Evolutionary conservation across 2,888 invertebrate species (phyloP), one percentile per base, ranked within the genome.

Genomic region (Agapostemon virescens): DNA sequence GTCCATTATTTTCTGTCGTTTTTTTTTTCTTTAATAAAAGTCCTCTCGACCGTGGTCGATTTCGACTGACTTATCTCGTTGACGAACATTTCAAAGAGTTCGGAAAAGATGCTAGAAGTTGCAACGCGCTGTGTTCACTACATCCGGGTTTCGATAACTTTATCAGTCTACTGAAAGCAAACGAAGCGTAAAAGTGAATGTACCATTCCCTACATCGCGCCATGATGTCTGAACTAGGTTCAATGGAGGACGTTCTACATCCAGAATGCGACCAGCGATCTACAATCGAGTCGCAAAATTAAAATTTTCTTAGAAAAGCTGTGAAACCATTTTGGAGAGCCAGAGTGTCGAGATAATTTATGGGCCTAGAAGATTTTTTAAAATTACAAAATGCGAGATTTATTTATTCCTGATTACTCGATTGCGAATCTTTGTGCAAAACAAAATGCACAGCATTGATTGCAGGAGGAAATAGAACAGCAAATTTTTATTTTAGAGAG

Each of bases 121-220:
- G 36, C 33, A n/a, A 11, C n/a, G 61, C 61, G 33, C 61, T 61
- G 61, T 61, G 20, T 33, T 33, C 63, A 15, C 77, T 80, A 75
- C 84, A 86, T 86, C 80, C 84, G 83, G 79, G 71, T 81, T 85
- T 81, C 88, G 83, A 86, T 84, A 86, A 85, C 82, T 84, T 85
- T 85, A 84, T 87, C 82, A n/a, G 71, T n/a, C 81, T 78, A 87
- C 86, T 86, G 84, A 74, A 69, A 72, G 45, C 36, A 20, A n/a
- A 61, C 36, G 11, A 4, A 61, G 20, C 61, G 33, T 61, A n/a
- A 61, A 61, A 61, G 61, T 61, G 61, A n/a, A 61, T 36, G 61
- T 33, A 61, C n/a, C 20, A n/a, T 61, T 61, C 33, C 11, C 11
- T 61, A 9, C 20, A 61, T 61, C 61, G 61, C 33, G 33, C 30